Base-by-base conservation (phyloP, 1,140 invertebrate species). In the Gryon sp. region DNA sequence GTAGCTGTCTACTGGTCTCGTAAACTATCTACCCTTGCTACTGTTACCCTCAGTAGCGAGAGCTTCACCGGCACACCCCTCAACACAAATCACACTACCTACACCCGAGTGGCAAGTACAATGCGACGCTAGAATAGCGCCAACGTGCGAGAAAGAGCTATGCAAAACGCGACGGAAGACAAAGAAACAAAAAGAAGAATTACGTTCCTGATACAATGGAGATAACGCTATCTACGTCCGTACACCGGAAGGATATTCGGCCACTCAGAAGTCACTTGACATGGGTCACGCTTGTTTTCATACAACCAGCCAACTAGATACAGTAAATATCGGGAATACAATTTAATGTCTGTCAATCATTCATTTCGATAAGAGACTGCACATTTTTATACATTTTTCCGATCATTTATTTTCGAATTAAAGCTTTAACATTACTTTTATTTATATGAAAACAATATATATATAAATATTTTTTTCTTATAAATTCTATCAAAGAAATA, bases 61-160 rank as follows among this genome's bases (percentile, higher is more conserved):
- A 43, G 24, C 22, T n/a, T 11, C 36, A 26, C 30, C 48, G 63
- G 46, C 76, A 69, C 76, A 78, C 66, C 76, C 68, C 68, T 68
- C 57, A 40, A 70, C 69, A 69, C 69, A 70, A 78, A 74, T 78
- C 76, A 78, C 76, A 78, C 52, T 70, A 60, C 69, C 57, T 70
- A 69, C 57, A 36, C 63, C 57, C 76, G 57, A 63, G 52, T 78
- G 69, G 76, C 69, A 74, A 78, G 59, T 55, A 74, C 76, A 78
- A 78, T 78, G 76, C 76, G 36, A 74, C 52, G 63, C 43, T 26
- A 32, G 53, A 74, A 65, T 34, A 63, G 65, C 62, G 50, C 30
- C 66, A 77, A 70, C 38, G 66, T 28, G 75, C 57, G 41, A 68
- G 36, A 52, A 69, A 53, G 50, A 65, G 41, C 57, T 30, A 66